Evolutionary conservation across 2,113 vertebrate genomes (phyloP), one percentile per base, ranked within the genome.

Genomic region (Haliaeetus leucogaster): DNA sequence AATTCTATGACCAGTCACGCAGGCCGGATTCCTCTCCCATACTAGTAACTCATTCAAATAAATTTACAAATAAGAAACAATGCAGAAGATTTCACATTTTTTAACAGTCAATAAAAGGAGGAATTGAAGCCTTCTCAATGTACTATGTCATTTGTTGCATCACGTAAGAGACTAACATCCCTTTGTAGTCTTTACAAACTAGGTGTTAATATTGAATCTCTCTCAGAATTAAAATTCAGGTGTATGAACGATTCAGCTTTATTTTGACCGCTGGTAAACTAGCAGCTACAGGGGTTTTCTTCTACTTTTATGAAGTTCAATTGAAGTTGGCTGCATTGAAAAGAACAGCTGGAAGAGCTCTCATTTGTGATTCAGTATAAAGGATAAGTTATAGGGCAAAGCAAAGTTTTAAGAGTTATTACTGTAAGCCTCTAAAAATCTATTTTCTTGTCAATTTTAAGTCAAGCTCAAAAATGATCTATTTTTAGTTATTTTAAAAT

Each of bases 101-200:
- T 74, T 23, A 93, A 27, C 14, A 59, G 16, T 18, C 19, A 82
- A n/a, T 40, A 40, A 29, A 18, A 55, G 4, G 43, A 80, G 20
- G 18, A 88, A 63, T 0, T 36, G 30, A 77, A 88, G 62, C 11
- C 4, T 43, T 56, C 53, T 82, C 26, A 10, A 23, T 1, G 5
- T 13, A 62, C 14, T 6, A 0, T 1, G 6, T 14, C 6, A 17
- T n/a, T 22, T 62, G 30, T 19, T 63, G 4, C 5, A 38, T 8
- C 50, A 42, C 0, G 0, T 40, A 34, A 38, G 30, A 88, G n/a
- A 82, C 21, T 1, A 11, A 32, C n/a, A 63, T 16, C 38, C 17
- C 47, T 32, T 11, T 3, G 12, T 14, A 66, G 26, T 6, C 65
- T 62, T 77, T n/a, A 58, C 30, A 81, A 67, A 58, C 27, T 2